A percentile compares a stretch with the other conserved stretches of the same genome.
phyloP scores from a whole-genome alignment of 2,888 invertebrate species.

The Megaustenia siamemsis region DNA sequence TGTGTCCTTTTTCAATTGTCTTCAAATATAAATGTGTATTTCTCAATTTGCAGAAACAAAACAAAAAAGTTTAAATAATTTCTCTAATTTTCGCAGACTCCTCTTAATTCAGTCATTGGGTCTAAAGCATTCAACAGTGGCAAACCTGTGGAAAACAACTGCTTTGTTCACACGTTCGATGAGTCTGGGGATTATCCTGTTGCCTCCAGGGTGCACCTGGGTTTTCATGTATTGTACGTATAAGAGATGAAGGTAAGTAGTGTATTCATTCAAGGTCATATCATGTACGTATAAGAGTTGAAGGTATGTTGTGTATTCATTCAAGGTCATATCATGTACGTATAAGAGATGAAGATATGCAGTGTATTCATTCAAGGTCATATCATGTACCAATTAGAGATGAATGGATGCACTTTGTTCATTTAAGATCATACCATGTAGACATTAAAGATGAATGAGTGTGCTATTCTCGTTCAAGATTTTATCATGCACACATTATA shows the following conservation, averaged over 20 bases:
- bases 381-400: not conserved
- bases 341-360: not conserved
- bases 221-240: constrained; percentile 61
- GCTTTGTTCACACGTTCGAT: constrained; percentile 80
- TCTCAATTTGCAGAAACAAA: not conserved
- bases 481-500: too few relatives aligned
- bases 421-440: not conserved
- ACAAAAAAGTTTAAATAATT: not conserved
- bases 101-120: constrained; percentile 75
- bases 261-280: constrained; percentile 54
- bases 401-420: constrained; percentile 56
- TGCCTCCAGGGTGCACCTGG: constrained; percentile 79
- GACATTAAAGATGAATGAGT: not conserved
- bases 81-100: not conserved
- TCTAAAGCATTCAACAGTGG: constrained; percentile 79
- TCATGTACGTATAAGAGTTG: not conserved
- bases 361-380: constrained; percentile 34
- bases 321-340: not conserved
- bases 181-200: constrained; percentile 77
- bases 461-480: not conserved
- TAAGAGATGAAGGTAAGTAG: constrained; percentile 9
- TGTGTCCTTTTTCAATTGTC: too few relatives aligned
- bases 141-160: constrained; percentile 75
- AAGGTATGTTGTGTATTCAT: constrained; percentile 58
- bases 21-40: too few relatives aligned